phyloP scores from a whole-genome alignment of 2,113 vertebrate species.

The Eidolon helvum region DNA sequence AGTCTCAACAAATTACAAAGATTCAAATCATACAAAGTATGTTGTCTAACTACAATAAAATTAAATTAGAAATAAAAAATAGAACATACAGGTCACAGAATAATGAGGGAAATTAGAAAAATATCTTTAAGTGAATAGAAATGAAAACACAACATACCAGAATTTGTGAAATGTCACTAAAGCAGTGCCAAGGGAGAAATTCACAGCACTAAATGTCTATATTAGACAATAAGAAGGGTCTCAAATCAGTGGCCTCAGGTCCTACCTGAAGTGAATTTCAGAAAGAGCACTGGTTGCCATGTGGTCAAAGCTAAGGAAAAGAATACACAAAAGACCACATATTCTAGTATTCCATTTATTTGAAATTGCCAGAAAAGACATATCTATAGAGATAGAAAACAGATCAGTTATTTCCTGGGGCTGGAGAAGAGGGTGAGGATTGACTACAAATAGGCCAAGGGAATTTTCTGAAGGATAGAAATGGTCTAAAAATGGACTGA shows the following conservation, averaged over 20 bases:
- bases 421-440: not conserved
- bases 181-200: not conserved
- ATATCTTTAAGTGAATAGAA: not conserved
- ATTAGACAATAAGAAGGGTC: not conserved
- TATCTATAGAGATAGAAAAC: not conserved
- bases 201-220: not conserved
- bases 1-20: not conserved
- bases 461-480: not conserved
- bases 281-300: not conserved
- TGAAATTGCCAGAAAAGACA: not conserved
- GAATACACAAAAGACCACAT: not conserved
- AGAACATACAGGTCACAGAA: not conserved
- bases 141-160: not conserved
- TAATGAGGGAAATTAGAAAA: not conserved
- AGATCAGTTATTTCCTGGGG: not conserved
- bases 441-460: not conserved
- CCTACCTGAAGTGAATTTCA: not conserved
- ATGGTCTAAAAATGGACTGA: not conserved
- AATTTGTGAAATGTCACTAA: not conserved
- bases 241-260: not conserved
- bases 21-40: not conserved
- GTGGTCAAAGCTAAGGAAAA: not conserved
- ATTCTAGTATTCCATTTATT: too few relatives aligned
- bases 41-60: not conserved
- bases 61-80: not conserved